phyloP scores from a whole-genome alignment of 2,797 vertebrate species.

The Characodon lateralis region DNA sequence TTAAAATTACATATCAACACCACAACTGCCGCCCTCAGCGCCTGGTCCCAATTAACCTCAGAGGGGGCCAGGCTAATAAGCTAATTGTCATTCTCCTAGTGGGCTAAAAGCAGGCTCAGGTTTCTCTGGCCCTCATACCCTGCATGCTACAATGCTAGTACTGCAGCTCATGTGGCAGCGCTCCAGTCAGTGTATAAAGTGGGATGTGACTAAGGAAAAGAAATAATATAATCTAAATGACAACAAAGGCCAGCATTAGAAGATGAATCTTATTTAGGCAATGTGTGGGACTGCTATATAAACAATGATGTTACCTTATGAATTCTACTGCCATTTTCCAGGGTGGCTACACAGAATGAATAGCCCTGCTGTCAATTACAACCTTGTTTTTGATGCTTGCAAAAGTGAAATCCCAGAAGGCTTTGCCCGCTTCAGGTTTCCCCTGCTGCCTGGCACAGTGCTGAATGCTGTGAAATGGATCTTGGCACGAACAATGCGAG shows the following conservation, averaged over 20 bases:
- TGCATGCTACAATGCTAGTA: constrained; percentile 31
- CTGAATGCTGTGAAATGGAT: constrained; percentile 54
- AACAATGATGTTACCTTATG: constrained; percentile 58
- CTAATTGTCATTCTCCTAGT: constrained; percentile 59
- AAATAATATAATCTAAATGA: constrained; percentile 45
- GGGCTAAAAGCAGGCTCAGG: constrained; percentile 49
- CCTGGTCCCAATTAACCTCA: constrained; percentile 63
- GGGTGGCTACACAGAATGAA: constrained; percentile 46
- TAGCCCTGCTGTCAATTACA: constrained; percentile 70
- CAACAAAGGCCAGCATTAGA: constrained; percentile 38
- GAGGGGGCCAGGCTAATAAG: constrained; percentile 54
- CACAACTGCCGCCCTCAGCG: constrained; percentile 32
- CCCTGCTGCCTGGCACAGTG: constrained; percentile 27
- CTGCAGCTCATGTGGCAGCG: neutral
- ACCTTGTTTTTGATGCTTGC: constrained; percentile 60
- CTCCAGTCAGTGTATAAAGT: constrained; percentile 43
- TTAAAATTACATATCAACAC: constrained; percentile 30
- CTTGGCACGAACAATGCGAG: constrained; percentile 39
- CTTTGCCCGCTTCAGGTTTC: constrained; percentile 53
- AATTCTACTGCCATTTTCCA: constrained; percentile 68
- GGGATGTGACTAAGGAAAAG: constrained; percentile 40
- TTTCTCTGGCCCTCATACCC: constrained; percentile 45
- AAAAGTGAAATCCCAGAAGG: constrained; percentile 66
- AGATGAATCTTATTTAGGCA: constrained; percentile 35
- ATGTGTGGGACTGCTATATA: constrained; percentile 26